phyloP scores from a whole-genome alignment of 92 coral and sea anemone genomes.

The Isaurus tuberculatus region DNA sequence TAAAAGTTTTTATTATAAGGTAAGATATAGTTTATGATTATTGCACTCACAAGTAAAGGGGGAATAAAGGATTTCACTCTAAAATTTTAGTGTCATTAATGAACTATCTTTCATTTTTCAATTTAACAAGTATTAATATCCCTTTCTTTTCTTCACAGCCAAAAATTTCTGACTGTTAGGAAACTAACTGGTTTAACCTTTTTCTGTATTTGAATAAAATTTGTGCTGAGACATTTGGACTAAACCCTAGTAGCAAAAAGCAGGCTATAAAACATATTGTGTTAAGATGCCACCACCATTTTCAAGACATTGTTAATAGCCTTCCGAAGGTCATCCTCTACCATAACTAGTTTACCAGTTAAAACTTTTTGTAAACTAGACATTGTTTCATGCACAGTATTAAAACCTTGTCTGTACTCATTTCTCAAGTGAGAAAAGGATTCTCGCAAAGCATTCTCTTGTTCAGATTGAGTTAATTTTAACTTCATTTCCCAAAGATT shows the following conservation, averaged over 20 bases:
- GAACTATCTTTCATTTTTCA: too few relatives aligned
- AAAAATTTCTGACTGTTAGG: too few relatives aligned
- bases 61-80: too few relatives aligned
- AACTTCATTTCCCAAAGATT: conserved; percentile 78
- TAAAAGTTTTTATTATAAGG: too few relatives aligned
- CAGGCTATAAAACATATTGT: too few relatives aligned
- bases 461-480: conserved; percentile 74
- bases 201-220: neutral
- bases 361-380: conserved; percentile 92
- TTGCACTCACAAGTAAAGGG: too few relatives aligned
- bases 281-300: conserved; percentile 79
- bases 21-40: too few relatives aligned
- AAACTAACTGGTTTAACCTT: too few relatives aligned
- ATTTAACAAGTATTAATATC: too few relatives aligned
- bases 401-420: conserved; percentile 88
- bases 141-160: too few relatives aligned
- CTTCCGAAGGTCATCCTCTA: conserved; percentile 90
- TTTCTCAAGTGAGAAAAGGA: conserved; percentile 66
- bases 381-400: conserved; percentile 90
- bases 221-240: neutral
- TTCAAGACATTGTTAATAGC: conserved; percentile 90
- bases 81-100: too few relatives aligned
- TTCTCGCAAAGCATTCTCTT: conserved; percentile 65
- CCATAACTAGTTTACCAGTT: conserved; percentile 85
- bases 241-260: neutral